phyloP scores from a whole-genome alignment of 2,113 vertebrate species.

The Mola mola region DNA sequence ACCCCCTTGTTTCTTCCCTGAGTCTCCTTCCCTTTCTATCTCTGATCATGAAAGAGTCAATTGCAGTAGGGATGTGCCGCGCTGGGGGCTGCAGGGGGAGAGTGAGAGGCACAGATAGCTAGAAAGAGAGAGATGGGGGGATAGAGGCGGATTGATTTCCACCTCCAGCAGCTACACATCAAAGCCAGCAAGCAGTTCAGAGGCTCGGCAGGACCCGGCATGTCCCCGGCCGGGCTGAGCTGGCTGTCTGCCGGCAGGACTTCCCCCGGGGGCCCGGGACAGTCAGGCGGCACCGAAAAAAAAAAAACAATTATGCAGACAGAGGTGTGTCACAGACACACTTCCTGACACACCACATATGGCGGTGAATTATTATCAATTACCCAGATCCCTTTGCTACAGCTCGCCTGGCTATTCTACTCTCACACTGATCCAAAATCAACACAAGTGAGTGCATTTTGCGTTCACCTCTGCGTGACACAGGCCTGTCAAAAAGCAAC shows the following conservation, averaged over 20 bases:
- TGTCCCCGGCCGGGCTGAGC: constrained; percentile 75
- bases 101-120: constrained; percentile 28
- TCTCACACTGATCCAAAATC: not conserved
- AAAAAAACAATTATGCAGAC: constrained; percentile 80
- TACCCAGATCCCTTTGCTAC: no score
- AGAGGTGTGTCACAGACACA: constrained; percentile 55
- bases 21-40: constrained; percentile 65
- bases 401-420: not conserved
- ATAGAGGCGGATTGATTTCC: constrained; percentile 78
- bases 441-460: not conserved
- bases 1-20: constrained; percentile 52
- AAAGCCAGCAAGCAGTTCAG: constrained; percentile 79
- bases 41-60: constrained; percentile 73
- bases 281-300: constrained; percentile 77
- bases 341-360: not conserved
- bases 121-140: constrained; percentile 23
- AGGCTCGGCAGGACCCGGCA: constrained; percentile 80
- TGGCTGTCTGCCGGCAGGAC: constrained; percentile 81
- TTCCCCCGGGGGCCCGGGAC: constrained; percentile 70
- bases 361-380: no score
- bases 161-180: constrained; percentile 80
- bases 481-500: constrained; percentile 18
- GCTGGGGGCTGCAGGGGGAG: constrained; percentile 54
- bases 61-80: constrained; percentile 38
- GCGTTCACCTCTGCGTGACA: not conserved